Conservation (phyloP, 2,888 invertebrate species). For the Platypus cylindrus region DNA sequence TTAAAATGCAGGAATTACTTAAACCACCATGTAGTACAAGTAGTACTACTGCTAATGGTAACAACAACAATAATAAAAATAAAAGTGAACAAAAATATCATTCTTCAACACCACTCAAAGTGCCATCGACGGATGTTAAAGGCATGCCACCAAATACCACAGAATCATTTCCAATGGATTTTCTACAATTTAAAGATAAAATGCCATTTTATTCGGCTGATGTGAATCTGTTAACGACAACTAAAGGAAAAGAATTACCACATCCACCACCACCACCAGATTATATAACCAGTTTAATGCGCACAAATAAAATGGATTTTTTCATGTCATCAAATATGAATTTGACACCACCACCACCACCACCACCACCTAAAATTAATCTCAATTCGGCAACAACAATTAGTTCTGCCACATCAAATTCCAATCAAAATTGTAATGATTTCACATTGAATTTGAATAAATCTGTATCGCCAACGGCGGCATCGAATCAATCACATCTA, state of each 20-base stretch:
- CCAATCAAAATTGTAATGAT: too few relatives aligned
- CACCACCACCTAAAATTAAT: too few relatives aligned
- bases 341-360: too few relatives aligned
- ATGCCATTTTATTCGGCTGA: conserved; percentile 35
- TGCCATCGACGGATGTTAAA: conserved; percentile 31
- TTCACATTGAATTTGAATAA: too few relatives aligned
- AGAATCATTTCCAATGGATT: conserved; percentile 39
- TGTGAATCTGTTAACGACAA: conserved; percentile 33
- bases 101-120: conserved; percentile 23
- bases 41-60: conserved; percentile 36
- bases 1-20: conserved; percentile 57
- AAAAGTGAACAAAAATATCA: conserved; percentile 15
- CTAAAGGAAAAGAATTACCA: conserved; percentile 22
- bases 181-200: conserved; percentile 36
- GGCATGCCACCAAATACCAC: conserved; percentile 10
- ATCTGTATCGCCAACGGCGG: too few relatives aligned
- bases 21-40: conserved; percentile 45
- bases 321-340: too few relatives aligned
- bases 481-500: too few relatives aligned
- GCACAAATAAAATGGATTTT: conserved; percentile 13
- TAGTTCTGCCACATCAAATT: too few relatives aligned
- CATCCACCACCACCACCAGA: too few relatives aligned
- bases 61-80: conserved; percentile 19
- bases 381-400: too few relatives aligned
- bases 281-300: conserved; percentile 22